Percentiles rank a stretch among this genome's conserved stretches.
Evolutionary conservation across 92 coral and sea anemone genomes (phyloP).

Genomic region (Palythoa grandis): DNA sequence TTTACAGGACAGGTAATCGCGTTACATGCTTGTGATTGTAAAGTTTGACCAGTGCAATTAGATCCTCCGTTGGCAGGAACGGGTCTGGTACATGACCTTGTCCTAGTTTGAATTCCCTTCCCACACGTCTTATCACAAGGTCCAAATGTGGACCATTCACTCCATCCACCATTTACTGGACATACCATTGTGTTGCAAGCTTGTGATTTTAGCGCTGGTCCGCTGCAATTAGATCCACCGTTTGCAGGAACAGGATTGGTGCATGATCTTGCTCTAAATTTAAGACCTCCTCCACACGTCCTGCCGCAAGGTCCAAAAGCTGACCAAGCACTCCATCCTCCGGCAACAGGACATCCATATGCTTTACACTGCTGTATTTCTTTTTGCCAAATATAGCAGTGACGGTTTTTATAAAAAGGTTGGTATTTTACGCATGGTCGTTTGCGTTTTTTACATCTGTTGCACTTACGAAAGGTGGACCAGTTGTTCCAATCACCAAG

Average conservation of each 20-base stretch:
- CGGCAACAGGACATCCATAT: neutral
- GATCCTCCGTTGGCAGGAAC: conserved; percentile 48
- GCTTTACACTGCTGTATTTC: neutral
- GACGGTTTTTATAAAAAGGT: neutral
- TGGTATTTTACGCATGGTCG: neutral
- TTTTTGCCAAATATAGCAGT: neutral
- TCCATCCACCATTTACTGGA: conserved; percentile 54
- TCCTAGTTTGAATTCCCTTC: conserved; percentile 22
- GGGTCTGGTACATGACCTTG: conserved; percentile 48
- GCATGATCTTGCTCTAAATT: conserved; percentile 26
- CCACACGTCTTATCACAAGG: conserved; percentile 3
- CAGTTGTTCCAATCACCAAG: neutral
- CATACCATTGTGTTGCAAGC: neutral
- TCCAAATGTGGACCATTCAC: conserved; percentile 37
- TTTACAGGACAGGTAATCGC: conserved; percentile 26
- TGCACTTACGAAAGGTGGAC: neutral
- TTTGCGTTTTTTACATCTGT: neutral
- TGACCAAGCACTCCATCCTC: conserved; percentile 7
- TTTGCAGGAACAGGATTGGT: neutral
- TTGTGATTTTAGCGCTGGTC: neutral
- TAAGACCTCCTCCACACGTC: conserved; percentile 39
- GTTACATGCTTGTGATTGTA: conserved; percentile 16
- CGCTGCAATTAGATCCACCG: neutral
- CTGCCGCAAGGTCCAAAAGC: neutral
- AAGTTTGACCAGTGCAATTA: conserved; percentile 1